Conservation (phyloP, 2,113 vertebrate species). For the Stigmatopora nigra region DNA sequence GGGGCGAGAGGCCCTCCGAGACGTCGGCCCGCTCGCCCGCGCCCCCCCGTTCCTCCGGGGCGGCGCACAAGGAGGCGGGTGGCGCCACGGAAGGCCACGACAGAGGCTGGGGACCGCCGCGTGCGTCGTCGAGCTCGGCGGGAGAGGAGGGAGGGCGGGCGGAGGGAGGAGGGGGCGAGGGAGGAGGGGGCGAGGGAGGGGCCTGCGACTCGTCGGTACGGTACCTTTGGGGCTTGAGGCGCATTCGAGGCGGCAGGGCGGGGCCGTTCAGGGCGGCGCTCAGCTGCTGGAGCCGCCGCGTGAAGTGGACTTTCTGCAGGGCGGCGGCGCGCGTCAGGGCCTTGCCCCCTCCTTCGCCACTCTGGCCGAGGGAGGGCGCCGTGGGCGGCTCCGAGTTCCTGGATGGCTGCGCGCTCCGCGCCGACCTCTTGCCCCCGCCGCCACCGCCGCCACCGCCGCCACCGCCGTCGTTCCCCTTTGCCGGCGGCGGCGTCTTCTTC, state of each 20-base stretch:
- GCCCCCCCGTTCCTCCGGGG: not conserved
- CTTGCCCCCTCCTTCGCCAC: constrained; percentile 17
- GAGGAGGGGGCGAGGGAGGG: constrained; percentile 27
- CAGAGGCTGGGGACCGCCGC: not conserved
- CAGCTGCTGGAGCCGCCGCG: constrained; percentile 86
- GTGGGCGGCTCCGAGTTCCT: constrained; percentile 59
- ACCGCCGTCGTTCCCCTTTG: constrained; percentile 69
- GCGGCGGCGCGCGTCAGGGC: constrained; percentile 41
- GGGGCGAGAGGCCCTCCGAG: constrained; percentile 85
- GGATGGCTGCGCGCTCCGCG: constrained; percentile 53
- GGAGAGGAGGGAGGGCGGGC: constrained; percentile 10
- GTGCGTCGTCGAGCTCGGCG: constrained; percentile 17
- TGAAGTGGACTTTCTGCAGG: constrained; percentile 84
- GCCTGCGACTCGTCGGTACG: constrained; percentile 82
- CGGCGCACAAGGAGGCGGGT: constrained; percentile 18
- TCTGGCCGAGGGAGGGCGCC: constrained; percentile 21
- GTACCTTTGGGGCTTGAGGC: constrained; percentile 95
- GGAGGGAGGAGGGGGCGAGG: constrained; percentile 14
- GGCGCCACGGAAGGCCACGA: not conserved
- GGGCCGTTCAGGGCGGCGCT: constrained; percentile 60
- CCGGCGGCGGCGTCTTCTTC: constrained; percentile 86
- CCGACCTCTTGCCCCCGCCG: no score
- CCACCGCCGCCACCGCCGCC: no score
- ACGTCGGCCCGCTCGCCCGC: constrained; percentile 63
- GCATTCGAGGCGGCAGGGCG: constrained; percentile 82